Evolutionary conservation across 2,113 vertebrate species (phyloP), one percentile per base, ranked within the genome.

Genomic region (Myodes glareolus): DNA sequence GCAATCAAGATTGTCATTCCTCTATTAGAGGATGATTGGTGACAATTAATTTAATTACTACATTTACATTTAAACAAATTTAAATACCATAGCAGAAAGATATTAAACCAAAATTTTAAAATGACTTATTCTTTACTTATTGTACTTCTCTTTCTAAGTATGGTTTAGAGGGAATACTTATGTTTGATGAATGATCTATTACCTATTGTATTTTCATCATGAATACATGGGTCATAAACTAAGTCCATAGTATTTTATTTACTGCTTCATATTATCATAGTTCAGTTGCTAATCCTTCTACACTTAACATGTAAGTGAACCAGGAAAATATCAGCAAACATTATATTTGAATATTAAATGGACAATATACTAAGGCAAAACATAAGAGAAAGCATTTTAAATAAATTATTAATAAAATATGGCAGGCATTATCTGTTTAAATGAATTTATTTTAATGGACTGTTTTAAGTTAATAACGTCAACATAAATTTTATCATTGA

Each of bases 391-490:
- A 67, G 0, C 7, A 0, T 23, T 68, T 80, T 90, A 58, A 85
- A 82, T 90, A 5, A 93, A 70, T 82, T 88, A 36, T 61, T 12
- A 95, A 8, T 73, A 67, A 0, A 70, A 55, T 55, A 63, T 25
- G 25, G 0, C 1, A 80, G 1, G 7, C 0, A 91, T 45, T 4
- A 7, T 76, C 87, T 94, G 27, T 42, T 19, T 61, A 68, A 82
- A n/a, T 29, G 52, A 88, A n/a, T 1, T 39, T 7, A 70, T 61
- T 58, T 88, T 76, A 12, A 47, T 73, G 7, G 12, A 1, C 36
- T 88, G 91, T 27, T 58, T 52, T 91, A 91, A 96, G 58, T 45
- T 16, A 61, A 88, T 42, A 78, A 78, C 67, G 33, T 87, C 81
- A n/a, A 31, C 50, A 58, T 2, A 63, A 2, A 67, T 91, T 80